Conservation (phyloP, 2,113 vertebrate species). For the Cisticola juncidis region DNA sequence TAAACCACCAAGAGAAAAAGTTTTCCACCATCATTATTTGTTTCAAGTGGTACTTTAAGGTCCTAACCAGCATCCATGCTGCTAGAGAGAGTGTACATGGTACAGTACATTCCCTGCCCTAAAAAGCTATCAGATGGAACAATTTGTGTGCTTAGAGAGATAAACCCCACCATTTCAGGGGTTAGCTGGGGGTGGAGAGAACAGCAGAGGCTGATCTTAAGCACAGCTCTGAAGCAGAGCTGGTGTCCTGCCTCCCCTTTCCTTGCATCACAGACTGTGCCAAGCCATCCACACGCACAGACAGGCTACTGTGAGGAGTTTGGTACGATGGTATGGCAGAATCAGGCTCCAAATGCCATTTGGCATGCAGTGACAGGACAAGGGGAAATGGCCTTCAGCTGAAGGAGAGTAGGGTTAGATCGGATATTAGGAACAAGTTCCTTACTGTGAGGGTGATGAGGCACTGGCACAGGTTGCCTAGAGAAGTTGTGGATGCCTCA, state of each 20-base stretch:
- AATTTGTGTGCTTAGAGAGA: neutral
- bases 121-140: neutral
- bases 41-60: neutral
- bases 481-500: neutral
- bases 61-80: neutral
- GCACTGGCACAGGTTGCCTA: neutral
- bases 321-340: neutral
- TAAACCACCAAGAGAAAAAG: neutral
- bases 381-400: neutral
- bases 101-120: neutral
- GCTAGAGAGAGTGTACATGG: neutral
- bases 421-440: neutral
- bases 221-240: neutral
- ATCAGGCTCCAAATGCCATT: neutral
- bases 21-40: neutral
- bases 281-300: too few relatives aligned
- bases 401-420: neutral
- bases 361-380: neutral
- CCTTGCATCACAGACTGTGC: accelerated
- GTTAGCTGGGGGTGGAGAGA: neutral
- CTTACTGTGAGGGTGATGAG: neutral
- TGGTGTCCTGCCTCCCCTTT: accelerated
- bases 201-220: neutral
- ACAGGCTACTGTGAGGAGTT: accelerated
- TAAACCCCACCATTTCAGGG: neutral